Conservation (phyloP, 2,797 vertebrate species). For the Melopsittacus undulatus region DNA sequence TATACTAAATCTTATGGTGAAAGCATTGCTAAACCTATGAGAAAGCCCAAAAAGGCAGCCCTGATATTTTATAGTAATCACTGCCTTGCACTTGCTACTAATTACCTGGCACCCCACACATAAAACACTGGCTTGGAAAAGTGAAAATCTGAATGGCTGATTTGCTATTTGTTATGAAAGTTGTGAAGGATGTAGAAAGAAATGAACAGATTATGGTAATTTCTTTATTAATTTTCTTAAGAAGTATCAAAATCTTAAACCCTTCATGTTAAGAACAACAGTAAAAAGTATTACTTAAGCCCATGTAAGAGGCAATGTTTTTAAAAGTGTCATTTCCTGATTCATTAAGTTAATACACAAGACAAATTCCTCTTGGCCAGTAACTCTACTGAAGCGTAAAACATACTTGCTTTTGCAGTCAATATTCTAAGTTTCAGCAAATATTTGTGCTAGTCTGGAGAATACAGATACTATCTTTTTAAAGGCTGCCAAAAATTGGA, state of each 20-base stretch:
- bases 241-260: background rate
- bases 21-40: background rate
- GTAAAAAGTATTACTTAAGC: background rate
- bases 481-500: background rate
- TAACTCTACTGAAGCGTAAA: background rate
- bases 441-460: background rate
- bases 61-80: background rate
- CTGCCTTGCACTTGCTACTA: background rate
- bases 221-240: background rate
- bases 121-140: background rate
- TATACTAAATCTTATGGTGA: background rate
- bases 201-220: background rate
- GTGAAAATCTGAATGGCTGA: background rate
- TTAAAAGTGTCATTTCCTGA: background rate
- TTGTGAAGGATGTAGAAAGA: background rate
- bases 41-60: background rate
- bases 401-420: background rate
- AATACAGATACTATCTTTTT: background rate
- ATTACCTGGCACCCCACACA: background rate
- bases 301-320: background rate
- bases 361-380: background rate
- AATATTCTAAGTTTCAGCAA: background rate
- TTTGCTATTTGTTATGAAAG: background rate
- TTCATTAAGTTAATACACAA: background rate
- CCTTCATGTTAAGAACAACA: background rate